Evolutionary conservation across 2,888 invertebrate genomes (phyloP).

Genomic region (Drosophila yooni): DNA sequence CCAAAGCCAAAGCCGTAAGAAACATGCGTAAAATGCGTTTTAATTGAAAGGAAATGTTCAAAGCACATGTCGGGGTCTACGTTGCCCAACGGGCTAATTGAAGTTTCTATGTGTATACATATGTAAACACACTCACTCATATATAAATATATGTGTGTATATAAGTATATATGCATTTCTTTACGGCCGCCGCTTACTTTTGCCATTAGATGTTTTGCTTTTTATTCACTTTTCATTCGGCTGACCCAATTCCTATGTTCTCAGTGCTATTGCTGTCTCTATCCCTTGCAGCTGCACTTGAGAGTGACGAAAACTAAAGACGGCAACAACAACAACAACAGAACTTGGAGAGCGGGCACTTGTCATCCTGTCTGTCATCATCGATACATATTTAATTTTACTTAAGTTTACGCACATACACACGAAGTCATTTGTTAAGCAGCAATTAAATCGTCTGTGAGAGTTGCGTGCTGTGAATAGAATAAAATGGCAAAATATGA

Average conservation of each 20-base stretch:
- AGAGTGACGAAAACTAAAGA: conserved; percentile 32
- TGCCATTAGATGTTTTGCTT: conserved; percentile 54
- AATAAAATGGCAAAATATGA: conserved; percentile 24
- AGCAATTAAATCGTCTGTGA: conserved; percentile 39
- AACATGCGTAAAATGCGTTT: conserved; percentile 72
- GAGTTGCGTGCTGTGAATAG: conserved; percentile 33
- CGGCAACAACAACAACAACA: conserved; percentile 1
- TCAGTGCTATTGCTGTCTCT: conserved; percentile 29
- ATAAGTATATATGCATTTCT: conserved; percentile 9
- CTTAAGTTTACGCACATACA: conserved; percentile 28
- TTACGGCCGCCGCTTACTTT: conserved; percentile 50
- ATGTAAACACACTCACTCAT: neutral
- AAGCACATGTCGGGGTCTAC: conserved; percentile 55
- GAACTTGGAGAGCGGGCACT: conserved; percentile 28
- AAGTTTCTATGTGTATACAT: conserved; percentile 53
- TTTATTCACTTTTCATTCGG: conserved; percentile 54
- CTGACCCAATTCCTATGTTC: conserved; percentile 61
- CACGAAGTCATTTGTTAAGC: conserved; percentile 25
- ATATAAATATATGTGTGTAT: neutral
- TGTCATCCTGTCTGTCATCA: conserved; percentile 51
- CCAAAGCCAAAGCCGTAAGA: conserved; percentile 25
- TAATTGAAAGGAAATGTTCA: conserved; percentile 76
- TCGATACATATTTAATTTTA: conserved; percentile 49
- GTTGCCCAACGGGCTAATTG: conserved; percentile 55
- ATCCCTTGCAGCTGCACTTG: conserved; percentile 51